Evolutionary conservation across 1,140 invertebrate genomes (phyloP).

Genomic region (Hermetia illucens): DNA sequence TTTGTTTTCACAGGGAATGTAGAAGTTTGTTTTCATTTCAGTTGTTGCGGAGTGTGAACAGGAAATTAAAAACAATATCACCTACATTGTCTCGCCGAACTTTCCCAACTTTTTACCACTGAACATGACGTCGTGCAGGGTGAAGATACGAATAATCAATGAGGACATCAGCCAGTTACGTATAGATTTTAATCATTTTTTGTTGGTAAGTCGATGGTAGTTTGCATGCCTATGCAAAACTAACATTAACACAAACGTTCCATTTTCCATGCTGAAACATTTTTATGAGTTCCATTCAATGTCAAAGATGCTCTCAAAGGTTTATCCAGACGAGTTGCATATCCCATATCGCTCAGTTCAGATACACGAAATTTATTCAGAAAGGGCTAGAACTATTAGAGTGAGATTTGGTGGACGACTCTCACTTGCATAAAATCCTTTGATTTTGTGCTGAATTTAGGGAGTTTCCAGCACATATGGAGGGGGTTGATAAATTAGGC

Average conservation of each 20-base stretch:
- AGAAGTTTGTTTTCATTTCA: constrained; percentile 29
- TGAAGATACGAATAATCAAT: constrained; percentile 54
- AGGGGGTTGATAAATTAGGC: no score
- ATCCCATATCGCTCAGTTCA: no score
- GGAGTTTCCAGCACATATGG: no score
- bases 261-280: neutral
- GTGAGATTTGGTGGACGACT: no score
- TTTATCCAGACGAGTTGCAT: no score
- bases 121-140: constrained; percentile 44
- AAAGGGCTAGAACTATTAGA: no score
- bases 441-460: no score
- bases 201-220: constrained; percentile 42
- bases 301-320: neutral
- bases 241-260: neutral
- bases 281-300: no score
- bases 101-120: constrained; percentile 58
- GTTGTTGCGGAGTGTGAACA: constrained; percentile 61
- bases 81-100: constrained; percentile 68
- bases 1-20: no score
- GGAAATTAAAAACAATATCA: constrained; percentile 65
- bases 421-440: no score
- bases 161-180: constrained; percentile 60
- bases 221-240: neutral
- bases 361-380: no score
- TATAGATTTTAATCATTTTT: constrained; percentile 68